These are phyloP conservation scores for Holacanthella duospinosa DNA, from an alignment of 2,888 invertebrate genomes.

Conservation along the genomic window DNA sequence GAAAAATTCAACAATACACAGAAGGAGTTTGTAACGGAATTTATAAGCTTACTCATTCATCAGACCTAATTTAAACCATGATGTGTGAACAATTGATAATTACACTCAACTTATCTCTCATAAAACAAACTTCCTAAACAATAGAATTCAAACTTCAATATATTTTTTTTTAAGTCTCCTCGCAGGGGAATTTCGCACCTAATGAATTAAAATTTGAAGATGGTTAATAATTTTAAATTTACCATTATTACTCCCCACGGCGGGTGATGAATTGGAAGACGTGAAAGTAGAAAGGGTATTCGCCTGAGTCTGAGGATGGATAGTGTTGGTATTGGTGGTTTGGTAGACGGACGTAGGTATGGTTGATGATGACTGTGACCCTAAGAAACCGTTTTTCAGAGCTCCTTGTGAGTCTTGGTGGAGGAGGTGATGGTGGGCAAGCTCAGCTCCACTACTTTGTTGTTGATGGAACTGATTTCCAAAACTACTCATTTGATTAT, in stretches of 20 bases:
- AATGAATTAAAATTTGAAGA: no score
- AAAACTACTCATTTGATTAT: conserved; percentile 36
- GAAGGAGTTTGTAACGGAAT: no score
- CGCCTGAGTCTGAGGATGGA: background rate
- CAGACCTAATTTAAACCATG: no score
- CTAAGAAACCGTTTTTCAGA: conserved; percentile 7
- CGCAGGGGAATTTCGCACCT: no score
- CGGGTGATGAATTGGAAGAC: background rate
- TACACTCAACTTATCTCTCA: no score
- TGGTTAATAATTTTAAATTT: no score
- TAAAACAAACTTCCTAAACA: no score
- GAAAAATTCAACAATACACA: no score
- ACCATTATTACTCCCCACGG: conserved; percentile 15
- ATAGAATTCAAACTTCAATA: no score
- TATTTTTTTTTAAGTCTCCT: no score
- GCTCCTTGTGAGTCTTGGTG: background rate
- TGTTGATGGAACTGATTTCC: conserved; percentile 31
- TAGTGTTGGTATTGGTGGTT: background rate
- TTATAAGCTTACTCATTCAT: no score
- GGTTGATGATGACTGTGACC: background rate
- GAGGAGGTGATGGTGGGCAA: conserved; percentile 9
- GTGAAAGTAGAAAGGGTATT: background rate
- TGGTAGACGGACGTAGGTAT: conserved; percentile 4
- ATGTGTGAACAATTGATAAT: no score
- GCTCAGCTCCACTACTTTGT: background rate